Base-by-base conservation (phyloP, 2,113 vertebrate genomes). In the Desmodus rotundus region DNA sequence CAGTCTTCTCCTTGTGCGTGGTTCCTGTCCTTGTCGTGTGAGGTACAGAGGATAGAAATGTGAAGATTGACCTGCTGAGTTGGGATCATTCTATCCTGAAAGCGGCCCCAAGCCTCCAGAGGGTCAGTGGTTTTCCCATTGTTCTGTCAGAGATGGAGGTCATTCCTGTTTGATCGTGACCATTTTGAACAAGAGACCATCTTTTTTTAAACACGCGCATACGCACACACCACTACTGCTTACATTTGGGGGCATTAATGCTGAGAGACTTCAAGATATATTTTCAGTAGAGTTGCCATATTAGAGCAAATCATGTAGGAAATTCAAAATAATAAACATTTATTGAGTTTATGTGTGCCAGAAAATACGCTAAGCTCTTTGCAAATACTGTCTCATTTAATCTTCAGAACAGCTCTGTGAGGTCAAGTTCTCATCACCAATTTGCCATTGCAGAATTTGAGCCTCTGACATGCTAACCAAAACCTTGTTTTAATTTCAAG, bases 241-340 rank as follows among this genome's bases (percentile, higher is more conserved):
- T 72, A 45, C 2, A 70, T 78, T 94, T 67, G 26, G 16, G 88
- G 65, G n/a, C 2, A 38, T 93, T 70, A 81, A 68, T 94, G 67
- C 90, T 91, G 38, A 95, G 16, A 22, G 58, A 76, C 63, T 28
- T 91, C 36, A 56, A 94, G 83, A 63, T 94, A 54, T 10, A 78
- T 87, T 95, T 95, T 91, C 36, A 95, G 15, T 74, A 83, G 33
- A 73, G 20, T 89, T 89, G 26, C 73, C 36, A 47, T 63, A 72
- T 81, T 89, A 86, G 19, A 94, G 24, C 19, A 94, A 47, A 81
- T 90, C 20, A 67, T 92, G 45, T 95, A 45, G n/a, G 73, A 93
- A 95, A 82, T 82, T 95, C 7, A 92, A 26, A 61, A n/a, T 78
- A 93, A 63, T 93, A 94, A 92, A 50, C 41, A 92, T 86, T 68